phyloP scores from a whole-genome alignment of 2,888 invertebrate species.

The Drosophila borealis region DNA sequence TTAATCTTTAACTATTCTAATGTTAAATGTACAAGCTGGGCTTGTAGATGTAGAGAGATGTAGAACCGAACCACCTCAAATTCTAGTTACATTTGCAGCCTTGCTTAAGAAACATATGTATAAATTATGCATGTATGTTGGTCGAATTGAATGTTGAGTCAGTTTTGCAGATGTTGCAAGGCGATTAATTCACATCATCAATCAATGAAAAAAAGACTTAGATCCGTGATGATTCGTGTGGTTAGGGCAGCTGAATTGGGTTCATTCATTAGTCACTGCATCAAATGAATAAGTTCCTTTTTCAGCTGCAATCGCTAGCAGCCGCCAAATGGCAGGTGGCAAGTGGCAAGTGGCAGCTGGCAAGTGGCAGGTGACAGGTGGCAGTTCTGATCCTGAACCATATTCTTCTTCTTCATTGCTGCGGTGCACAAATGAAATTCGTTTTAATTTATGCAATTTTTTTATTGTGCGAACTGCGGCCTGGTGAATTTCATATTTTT shows the following conservation, averaged over 20 bases:
- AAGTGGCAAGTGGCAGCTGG: constrained; percentile 9
- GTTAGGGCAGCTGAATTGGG: background rate
- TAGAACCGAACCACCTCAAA: no score
- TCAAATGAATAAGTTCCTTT: constrained; percentile 6
- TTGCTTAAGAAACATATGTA: no score
- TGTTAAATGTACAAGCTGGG: no score
- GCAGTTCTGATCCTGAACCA: constrained; percentile 33
- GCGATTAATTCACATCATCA: background rate
- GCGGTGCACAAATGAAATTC: constrained; percentile 51
- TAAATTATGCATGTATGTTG: no score
- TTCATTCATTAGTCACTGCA: constrained; percentile 8
- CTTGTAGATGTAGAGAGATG: no score
- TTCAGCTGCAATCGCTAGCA: background rate
- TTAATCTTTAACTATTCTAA: no score
- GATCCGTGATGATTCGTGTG: background rate
- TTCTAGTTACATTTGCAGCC: no score
- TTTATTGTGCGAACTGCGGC: constrained; percentile 49
- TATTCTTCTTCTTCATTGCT: constrained; percentile 42
- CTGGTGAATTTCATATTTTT: constrained; percentile 64
- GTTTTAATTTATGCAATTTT: constrained; percentile 73
- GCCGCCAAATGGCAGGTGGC: background rate
- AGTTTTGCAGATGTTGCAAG: background rate
- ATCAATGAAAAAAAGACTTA: constrained; percentile 4
- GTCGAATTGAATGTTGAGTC: background rate
- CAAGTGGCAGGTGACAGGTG: constrained; percentile 10